Evolutionary conservation across 2,888 invertebrate genomes (phyloP).

Genomic region (Plagodis dolabraria): DNA sequence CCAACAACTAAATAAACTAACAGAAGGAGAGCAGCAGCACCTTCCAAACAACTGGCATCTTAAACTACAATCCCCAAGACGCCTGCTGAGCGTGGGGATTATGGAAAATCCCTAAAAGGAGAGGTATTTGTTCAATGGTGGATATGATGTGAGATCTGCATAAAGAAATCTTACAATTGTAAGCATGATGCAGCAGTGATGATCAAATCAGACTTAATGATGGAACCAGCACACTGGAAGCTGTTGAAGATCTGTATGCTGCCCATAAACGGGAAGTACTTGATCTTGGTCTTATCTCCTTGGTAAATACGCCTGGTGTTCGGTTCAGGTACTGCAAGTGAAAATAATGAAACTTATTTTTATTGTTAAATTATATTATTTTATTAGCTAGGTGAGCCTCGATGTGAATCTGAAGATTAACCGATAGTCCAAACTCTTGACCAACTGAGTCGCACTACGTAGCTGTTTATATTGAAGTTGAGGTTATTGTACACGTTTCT

Average conservation of each 20-base stretch:
- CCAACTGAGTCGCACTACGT: no score
- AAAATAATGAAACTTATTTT: no score
- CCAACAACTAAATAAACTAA: no score
- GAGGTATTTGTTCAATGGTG: background rate
- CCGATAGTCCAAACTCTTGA: no score
- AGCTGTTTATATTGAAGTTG: no score
- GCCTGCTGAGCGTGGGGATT: no score
- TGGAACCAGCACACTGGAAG: constrained; percentile 69
- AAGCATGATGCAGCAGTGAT: constrained; percentile 73
- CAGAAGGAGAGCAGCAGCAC: no score
- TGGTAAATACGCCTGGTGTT: constrained; percentile 54
- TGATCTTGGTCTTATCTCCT: constrained; percentile 57
- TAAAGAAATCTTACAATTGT: constrained; percentile 58
- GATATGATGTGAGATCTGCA: background rate
- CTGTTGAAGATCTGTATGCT: constrained; percentile 64
- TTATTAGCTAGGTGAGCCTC: background rate
- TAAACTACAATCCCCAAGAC: no score
- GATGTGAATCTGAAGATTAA: no score
- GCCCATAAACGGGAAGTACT: constrained; percentile 69
- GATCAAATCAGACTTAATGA: constrained; percentile 67
- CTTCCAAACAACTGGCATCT: no score
- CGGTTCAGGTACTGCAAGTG: constrained; percentile 41
- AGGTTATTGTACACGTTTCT: background rate
- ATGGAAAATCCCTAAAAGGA: no score
- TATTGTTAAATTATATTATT: background rate